phyloP scores from a whole-genome alignment of 2,888 invertebrate species.

The Pharmacophagus antenor region DNA sequence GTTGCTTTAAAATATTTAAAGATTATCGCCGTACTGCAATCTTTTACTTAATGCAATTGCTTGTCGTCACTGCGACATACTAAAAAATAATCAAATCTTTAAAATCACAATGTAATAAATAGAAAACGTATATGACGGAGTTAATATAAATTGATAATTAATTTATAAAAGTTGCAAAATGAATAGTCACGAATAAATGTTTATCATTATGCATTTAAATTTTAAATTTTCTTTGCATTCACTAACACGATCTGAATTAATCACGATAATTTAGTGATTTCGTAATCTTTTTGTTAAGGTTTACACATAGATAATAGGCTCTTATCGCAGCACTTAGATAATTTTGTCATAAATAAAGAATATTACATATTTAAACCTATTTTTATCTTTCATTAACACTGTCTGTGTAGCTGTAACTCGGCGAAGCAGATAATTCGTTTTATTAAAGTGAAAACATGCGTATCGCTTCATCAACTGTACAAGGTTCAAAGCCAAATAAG shows the following conservation, averaged over 20 bases:
- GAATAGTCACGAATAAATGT: neutral
- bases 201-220: constrained; percentile 9
- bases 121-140: neutral
- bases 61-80: neutral
- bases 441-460: neutral
- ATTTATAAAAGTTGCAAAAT: neutral
- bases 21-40: neutral
- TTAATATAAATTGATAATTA: neutral
- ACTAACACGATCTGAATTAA: constrained; percentile 14
- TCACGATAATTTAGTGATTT: constrained; percentile 14
- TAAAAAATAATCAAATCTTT: neutral
- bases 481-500: neutral
- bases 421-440: neutral
- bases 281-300: constrained; percentile 11
- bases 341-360: constrained; percentile 30
- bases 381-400: constrained; percentile 27
- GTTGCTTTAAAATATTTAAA: neutral
- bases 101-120: neutral
- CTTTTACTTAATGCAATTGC: neutral
- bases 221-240: neutral
- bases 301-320: constrained; percentile 28
- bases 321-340: constrained; percentile 25
- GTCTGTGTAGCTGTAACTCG: neutral
- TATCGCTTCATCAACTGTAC: neutral
- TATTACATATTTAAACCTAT: constrained; percentile 26